Percentiles rank a stretch among this genome's conserved stretches.
phyloP scores from a whole-genome alignment of 2,888 invertebrate species.

The Tanypteryx hageni region DNA sequence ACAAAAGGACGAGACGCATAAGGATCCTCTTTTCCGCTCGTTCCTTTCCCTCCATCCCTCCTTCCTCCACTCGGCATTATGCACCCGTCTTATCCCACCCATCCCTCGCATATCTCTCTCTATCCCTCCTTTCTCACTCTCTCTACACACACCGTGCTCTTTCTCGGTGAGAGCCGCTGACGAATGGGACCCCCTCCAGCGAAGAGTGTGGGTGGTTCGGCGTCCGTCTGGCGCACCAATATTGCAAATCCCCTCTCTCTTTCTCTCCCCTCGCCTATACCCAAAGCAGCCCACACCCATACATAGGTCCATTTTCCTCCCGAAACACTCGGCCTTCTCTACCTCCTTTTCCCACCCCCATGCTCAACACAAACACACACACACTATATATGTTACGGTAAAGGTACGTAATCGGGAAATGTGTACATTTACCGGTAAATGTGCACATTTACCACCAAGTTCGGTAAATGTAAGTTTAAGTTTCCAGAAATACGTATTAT shows the following conservation, averaged over 20 bases:
- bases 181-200: slow-evolving; percentile 39
- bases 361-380: no score
- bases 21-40: slow-evolving; percentile 10
- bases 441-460: no score
- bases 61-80: not conserved
- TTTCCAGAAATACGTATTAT: no score
- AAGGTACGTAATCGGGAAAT: no score
- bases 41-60: not conserved
- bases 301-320: not conserved
- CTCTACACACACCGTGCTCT: not conserved
- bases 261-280: not conserved
- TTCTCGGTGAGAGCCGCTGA: slow-evolving; percentile 29
- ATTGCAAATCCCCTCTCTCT: not conserved
- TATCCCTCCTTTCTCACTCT: slow-evolving; percentile 10
- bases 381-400: no score
- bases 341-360: not conserved
- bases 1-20: slow-evolving; percentile 36
- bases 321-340: not conserved
- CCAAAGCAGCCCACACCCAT: not conserved
- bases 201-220: slow-evolving; percentile 27
- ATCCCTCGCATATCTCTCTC: not conserved
- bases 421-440: no score
- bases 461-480: no score
- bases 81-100: slow-evolving; percentile 43
- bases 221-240: slow-evolving; percentile 60